Conservation (phyloP, 2,888 invertebrate species). For the Eristalinus sepulchralis region DNA sequence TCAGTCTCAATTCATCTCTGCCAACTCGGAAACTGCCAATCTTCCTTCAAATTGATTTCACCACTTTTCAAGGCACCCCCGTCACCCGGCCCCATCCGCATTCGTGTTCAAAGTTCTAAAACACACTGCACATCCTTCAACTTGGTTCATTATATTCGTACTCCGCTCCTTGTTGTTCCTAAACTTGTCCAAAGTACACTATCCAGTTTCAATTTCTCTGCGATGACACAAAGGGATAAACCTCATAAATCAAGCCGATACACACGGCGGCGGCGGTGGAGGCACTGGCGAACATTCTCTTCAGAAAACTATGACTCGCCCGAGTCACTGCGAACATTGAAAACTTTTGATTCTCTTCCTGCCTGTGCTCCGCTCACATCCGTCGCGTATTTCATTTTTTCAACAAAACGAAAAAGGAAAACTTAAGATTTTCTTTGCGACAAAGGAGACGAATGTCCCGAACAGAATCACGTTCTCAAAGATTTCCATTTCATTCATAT, state of each 20-base stretch:
- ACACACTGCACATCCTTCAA: constrained; percentile 1
- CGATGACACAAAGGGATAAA: constrained; percentile 56
- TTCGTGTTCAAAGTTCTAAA: background rate
- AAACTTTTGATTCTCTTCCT: constrained; percentile 51
- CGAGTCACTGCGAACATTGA: constrained; percentile 27
- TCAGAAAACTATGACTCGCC: background rate
- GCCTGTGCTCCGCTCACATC: constrained; percentile 28
- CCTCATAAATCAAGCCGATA: constrained; percentile 56
- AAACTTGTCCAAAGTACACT: constrained; percentile 28
- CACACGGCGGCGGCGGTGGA: background rate
- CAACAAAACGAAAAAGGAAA: constrained; percentile 4
- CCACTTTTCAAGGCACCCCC: background rate
- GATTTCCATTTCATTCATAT: constrained; percentile 60
- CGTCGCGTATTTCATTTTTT: constrained; percentile 33
- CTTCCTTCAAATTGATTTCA: background rate
- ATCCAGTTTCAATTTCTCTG: constrained; percentile 42
- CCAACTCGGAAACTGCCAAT: background rate
- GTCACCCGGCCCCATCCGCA: background rate
- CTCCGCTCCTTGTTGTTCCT: background rate
- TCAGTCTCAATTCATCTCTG: background rate
- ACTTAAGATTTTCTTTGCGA: background rate
- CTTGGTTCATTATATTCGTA: background rate
- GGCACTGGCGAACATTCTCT: background rate
- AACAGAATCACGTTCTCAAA: constrained; percentile 47
- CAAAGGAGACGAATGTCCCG: constrained; percentile 22